These are phyloP conservation scores for Eupeodes latifasciatus DNA, from an alignment of 2,888 invertebrate genomes.

Conservation along the genomic window DNA sequence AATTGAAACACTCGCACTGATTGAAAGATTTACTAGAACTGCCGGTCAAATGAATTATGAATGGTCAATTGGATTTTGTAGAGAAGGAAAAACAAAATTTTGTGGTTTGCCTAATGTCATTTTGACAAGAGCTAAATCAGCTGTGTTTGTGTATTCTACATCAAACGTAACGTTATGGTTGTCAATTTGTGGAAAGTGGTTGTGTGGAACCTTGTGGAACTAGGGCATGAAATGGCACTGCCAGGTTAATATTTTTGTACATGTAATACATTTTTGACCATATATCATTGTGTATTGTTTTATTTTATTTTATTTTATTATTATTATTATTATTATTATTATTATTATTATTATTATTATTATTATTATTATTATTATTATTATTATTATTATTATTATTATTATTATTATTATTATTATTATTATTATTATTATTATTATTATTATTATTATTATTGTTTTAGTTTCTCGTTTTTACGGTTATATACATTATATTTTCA, in stretches of 20 bases:
- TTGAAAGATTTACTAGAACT: constrained; percentile 49
- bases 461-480: no score
- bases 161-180: constrained; percentile 6
- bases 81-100: constrained; percentile 1
- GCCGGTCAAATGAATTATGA: constrained; percentile 18
- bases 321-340: no score
- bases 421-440: no score
- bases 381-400: no score
- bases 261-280: not conserved
- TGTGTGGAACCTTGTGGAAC: not conserved
- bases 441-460: no score
- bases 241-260: not conserved
- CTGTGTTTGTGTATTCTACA: constrained; percentile 24
- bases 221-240: not conserved
- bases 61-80: constrained; percentile 15
- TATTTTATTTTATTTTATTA: no score
- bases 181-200: not conserved
- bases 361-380: no score
- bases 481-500: no score
- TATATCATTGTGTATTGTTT: no score
- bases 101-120: not conserved
- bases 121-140: constrained; percentile 22
- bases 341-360: no score
- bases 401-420: no score
- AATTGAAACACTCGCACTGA: not conserved